Evolutionary conservation across 2,888 invertebrate species (phyloP).

Genomic region (Perizoma affinitatum): DNA sequence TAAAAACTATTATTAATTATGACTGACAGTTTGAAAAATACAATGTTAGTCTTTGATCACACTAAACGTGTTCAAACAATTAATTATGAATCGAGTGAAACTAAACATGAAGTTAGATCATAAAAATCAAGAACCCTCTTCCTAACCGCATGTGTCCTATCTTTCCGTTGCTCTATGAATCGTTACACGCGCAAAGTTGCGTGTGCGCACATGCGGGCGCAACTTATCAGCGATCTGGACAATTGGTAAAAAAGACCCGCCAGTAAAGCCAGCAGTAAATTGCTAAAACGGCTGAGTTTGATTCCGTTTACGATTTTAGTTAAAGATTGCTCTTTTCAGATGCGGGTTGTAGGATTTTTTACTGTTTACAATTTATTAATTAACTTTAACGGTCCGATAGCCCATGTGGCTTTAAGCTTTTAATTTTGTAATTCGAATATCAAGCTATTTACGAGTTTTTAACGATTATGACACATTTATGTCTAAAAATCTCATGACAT

Average conservation of each 20-base stretch:
- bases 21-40: no score
- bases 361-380: constrained; percentile 54
- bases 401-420: constrained; percentile 34
- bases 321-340: constrained; percentile 74
- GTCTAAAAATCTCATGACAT: constrained; percentile 30
- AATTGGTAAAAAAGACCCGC: constrained; percentile 78
- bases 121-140: no score
- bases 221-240: constrained; percentile 73
- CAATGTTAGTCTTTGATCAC: no score
- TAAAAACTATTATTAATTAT: no score
- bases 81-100: no score
- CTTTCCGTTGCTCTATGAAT: constrained; percentile 24
- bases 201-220: constrained; percentile 79
- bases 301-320: constrained; percentile 75
- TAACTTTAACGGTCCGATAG: constrained; percentile 48
- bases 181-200: constrained; percentile 54
- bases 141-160: constrained; percentile 4
- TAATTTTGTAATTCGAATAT: constrained; percentile 27
- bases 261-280: constrained; percentile 75
- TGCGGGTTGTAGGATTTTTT: constrained; percentile 74
- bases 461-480: constrained; percentile 31
- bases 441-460: constrained; percentile 26
- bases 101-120: no score
- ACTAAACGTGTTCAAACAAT: no score
- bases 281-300: constrained; percentile 75